Evolutionary conservation across 2,113 vertebrate genomes (phyloP).

Genomic region (Phalacrocorax aristotelis): DNA sequence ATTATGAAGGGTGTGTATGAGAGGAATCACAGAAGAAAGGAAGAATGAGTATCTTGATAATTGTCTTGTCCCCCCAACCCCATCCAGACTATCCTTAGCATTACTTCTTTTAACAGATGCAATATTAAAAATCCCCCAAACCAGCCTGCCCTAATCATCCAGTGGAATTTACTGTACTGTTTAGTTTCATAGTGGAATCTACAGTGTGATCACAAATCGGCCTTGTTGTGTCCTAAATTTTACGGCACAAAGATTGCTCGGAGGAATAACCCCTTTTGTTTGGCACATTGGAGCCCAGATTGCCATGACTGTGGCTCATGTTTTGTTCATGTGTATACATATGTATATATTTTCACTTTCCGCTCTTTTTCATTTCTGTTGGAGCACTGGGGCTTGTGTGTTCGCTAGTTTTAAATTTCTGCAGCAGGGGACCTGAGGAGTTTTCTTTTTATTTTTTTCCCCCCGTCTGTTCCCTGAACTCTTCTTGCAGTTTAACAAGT

Average conservation of each 20-base stretch:
- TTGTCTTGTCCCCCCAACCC: not conserved
- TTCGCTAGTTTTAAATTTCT: conserved; percentile 64
- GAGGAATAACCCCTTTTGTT: conserved; percentile 51
- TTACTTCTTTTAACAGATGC: not conserved
- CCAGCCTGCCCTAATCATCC: not conserved
- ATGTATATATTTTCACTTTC: conserved; percentile 55
- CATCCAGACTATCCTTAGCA: not conserved
- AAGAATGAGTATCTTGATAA: not conserved
- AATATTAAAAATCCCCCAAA: not conserved
- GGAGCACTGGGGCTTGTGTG: conserved; percentile 41
- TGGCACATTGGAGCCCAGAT: conserved; percentile 46
- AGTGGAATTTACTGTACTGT: conserved; percentile 7
- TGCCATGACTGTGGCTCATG: conserved; percentile 20
- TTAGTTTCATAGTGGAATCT: not conserved
- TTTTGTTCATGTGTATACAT: conserved; percentile 58
- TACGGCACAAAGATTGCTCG: conserved; percentile 18
- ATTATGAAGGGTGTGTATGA: not conserved
- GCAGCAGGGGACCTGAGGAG: conserved; percentile 47
- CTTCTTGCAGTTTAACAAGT: conserved; percentile 78
- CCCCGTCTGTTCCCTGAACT: conserved; percentile 61
- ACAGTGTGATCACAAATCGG: conserved; percentile 9
- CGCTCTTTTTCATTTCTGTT: conserved; percentile 52
- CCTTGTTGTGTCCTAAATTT: conserved; percentile 50
- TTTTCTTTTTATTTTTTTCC: conserved; percentile 23
- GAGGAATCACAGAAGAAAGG: not conserved